Percentiles rank a stretch among this genome's conserved stretches.
These are phyloP conservation scores for Drosophila monieri DNA, from an alignment of 2,888 invertebrate species.

Conservation along the genomic window DNA sequence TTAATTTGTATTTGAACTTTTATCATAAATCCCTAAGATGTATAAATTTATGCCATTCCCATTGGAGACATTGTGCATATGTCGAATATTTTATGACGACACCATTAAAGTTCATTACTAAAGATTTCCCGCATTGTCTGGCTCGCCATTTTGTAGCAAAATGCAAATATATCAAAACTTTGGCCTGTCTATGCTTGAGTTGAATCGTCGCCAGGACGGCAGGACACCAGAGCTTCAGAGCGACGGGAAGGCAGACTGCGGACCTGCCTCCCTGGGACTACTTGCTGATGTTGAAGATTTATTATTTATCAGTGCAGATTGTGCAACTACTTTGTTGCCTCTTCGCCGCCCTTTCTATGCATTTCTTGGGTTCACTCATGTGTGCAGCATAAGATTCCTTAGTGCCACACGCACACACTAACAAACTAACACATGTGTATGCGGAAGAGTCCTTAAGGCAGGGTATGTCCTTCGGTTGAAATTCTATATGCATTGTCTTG, in stretches of 20 bases:
- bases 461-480: conserved; percentile 37
- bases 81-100: conserved; percentile 22
- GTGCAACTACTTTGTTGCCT: conserved; percentile 47
- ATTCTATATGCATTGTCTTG: conserved; percentile 70
- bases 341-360: conserved; percentile 1
- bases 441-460: conserved; percentile 17
- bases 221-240: background rate
- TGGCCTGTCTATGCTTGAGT: conserved; percentile 47
- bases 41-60: background rate
- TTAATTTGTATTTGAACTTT: too few relatives aligned
- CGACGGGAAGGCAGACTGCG: conserved; percentile 5
- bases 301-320: conserved; percentile 76
- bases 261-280: conserved; percentile 34
- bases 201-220: conserved; percentile 19
- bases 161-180: conserved; percentile 64
- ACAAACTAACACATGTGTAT: background rate
- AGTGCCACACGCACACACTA: conserved; percentile 27
- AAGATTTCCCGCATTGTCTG: conserved; percentile 46
- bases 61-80: conserved; percentile 7
- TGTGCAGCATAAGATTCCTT: conserved; percentile 55
- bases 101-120: conserved; percentile 68
- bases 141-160: conserved; percentile 41
- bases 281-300: conserved; percentile 65
- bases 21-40: too few relatives aligned
- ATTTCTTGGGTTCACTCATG: conserved; percentile 47